Evolutionary conservation across 1,140 invertebrate species (phyloP).

Genomic region (Atta texana): DNA sequence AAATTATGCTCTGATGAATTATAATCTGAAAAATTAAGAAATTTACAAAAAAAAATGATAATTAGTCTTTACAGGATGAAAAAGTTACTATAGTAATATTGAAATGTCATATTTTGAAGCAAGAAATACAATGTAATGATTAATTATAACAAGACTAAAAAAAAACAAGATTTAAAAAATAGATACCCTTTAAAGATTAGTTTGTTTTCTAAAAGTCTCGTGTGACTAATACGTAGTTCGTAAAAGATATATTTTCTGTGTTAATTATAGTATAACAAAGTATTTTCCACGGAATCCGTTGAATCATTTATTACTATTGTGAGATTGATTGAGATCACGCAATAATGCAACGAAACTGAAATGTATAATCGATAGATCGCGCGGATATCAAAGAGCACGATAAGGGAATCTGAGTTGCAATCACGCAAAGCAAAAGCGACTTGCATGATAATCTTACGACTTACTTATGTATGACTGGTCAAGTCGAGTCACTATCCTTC

Average conservation of each 20-base stretch:
- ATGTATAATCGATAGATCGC: constrained; percentile 48
- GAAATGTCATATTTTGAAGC: too few species aligned
- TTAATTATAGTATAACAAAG: not conserved
- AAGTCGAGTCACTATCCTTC: constrained; percentile 46
- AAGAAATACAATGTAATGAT: too few species aligned
- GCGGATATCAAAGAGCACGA: constrained; percentile 46
- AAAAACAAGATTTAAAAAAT: too few species aligned
- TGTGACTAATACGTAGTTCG: not conserved
- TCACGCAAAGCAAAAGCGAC: constrained; percentile 65
- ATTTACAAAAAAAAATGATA: not conserved
- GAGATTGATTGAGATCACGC: not conserved
- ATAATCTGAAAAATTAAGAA: not conserved
- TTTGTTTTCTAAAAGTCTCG: not conserved
- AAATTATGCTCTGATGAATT: not conserved
- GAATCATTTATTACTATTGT: not conserved
- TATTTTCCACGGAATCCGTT: not conserved
- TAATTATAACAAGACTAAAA: too few species aligned
- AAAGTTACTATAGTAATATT: too few species aligned
- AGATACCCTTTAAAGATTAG: not conserved
- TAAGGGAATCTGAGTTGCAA: constrained; percentile 29
- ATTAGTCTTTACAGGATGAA: too few species aligned
- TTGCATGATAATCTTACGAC: constrained; percentile 31
- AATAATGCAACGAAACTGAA: constrained; percentile 37
- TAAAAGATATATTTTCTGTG: not conserved
- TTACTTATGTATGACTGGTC: constrained; percentile 53